These are phyloP conservation scores for Ammodytes dubius DNA, from an alignment of 2,113 vertebrate genomes.

Conservation along the genomic window DNA sequence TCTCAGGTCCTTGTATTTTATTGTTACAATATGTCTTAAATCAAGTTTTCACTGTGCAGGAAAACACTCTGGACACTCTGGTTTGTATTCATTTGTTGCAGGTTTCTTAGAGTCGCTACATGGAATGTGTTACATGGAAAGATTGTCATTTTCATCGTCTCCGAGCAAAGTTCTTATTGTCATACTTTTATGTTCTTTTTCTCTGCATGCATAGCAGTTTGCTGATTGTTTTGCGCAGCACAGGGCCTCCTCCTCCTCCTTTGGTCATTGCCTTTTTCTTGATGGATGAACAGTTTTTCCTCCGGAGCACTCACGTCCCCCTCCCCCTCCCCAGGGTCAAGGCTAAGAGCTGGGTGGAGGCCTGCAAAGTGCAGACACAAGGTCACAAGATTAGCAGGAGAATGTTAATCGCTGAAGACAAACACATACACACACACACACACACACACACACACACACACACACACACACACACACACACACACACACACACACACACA, in stretches of 20 bases:
- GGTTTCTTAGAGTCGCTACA: background rate
- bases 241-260: background rate
- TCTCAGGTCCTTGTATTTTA: constrained; percentile 8
- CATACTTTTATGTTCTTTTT: background rate
- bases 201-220: background rate
- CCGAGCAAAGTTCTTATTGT: constrained; percentile 17
- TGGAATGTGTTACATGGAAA: constrained; percentile 15
- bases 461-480: constrained; percentile 34
- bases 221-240: background rate
- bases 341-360: constrained; percentile 48
- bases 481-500: constrained; percentile 17
- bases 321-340: constrained; percentile 31
- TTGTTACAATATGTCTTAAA: constrained; percentile 16
- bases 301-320: constrained; percentile 36
- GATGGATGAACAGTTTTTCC: constrained; percentile 67
- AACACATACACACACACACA: constrained; percentile 34
- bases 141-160: constrained; percentile 12
- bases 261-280: constrained; percentile 20
- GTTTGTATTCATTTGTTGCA: constrained; percentile 9
- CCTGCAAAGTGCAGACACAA: constrained; percentile 34
- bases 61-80: background rate
- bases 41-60: constrained; percentile 3
- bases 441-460: background rate
- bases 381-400: constrained; percentile 61
- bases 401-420: constrained; percentile 61